Percentiles rank a stretch among this genome's conserved stretches.
These are phyloP conservation scores for Polyodon spathula DNA, from an alignment of 2,113 vertebrate genomes.

Conservation along the genomic window DNA sequence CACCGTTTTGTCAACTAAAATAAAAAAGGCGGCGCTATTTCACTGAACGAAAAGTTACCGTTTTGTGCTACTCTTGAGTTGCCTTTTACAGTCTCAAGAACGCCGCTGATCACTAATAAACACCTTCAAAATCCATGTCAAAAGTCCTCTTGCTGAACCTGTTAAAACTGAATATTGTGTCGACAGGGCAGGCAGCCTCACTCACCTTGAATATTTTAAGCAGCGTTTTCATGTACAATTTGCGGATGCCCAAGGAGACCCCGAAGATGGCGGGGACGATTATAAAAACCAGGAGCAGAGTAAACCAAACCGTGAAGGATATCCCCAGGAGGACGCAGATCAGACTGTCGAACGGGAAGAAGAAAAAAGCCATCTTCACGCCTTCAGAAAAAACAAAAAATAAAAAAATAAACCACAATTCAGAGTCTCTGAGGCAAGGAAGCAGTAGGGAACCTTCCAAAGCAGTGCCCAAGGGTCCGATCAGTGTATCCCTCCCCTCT, in stretches of 20 bases:
- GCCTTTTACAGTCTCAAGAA: no score
- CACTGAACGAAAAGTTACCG: no score
- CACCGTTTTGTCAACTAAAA: no score
- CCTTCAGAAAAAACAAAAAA: background rate
- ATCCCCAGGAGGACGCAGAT: conserved; percentile 87
- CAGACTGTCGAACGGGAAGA: conserved; percentile 79
- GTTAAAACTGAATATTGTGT: background rate
- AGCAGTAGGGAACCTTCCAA: background rate
- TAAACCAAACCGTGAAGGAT: conserved; percentile 91
- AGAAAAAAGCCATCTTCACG: conserved; percentile 48
- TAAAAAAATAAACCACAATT: conserved; percentile 9
- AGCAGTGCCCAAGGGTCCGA: conserved; percentile 14
- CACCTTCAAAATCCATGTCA: background rate
- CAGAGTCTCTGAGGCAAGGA: no score
- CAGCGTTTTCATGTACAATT: conserved; percentile 87
- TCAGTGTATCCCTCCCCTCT: conserved; percentile 27
- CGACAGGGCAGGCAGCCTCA: background rate
- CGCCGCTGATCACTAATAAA: no score
- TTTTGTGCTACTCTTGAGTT: no score
- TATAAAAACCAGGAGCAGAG: conserved; percentile 90
- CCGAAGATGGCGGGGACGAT: conserved; percentile 92
- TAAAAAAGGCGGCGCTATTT: no score
- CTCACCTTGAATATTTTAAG: conserved; percentile 90
- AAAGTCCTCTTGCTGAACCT: no score
- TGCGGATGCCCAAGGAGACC: conserved; percentile 90